Percentiles rank a stretch among this genome's conserved stretches.
Conservation (phyloP, 2,888 invertebrate species). For the Horisme vitalbata region DNA sequence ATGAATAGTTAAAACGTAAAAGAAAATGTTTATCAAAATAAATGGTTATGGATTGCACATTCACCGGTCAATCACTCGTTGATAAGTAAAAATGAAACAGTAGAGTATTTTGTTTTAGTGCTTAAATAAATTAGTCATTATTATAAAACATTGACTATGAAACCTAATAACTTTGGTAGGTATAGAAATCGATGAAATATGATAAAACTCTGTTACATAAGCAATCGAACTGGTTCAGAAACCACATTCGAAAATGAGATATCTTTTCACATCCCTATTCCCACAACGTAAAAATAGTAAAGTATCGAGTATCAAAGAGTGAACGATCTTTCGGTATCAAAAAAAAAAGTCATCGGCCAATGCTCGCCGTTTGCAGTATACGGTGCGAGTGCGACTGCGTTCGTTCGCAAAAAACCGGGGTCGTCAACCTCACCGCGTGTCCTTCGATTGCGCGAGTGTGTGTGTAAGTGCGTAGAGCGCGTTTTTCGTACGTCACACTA, state of each 20-base stretch:
- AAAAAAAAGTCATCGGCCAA: slow-evolving; percentile 66
- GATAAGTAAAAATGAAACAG: slow-evolving; percentile 9
- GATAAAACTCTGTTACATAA: slow-evolving; percentile 29
- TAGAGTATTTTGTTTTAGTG: too few relatives aligned
- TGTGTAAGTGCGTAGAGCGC: slow-evolving; percentile 57
- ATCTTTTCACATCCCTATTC: slow-evolving; percentile 70
- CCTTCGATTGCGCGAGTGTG: slow-evolving; percentile 70
- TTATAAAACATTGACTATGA: slow-evolving; percentile 11
- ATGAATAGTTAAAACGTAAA: slow-evolving; percentile 18
- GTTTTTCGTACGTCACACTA: too few relatives aligned
- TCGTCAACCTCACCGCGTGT: slow-evolving; percentile 75
- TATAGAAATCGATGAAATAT: slow-evolving; percentile 29
- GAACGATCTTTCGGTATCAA: slow-evolving; percentile 56
- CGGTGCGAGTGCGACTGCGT: slow-evolving; percentile 70
- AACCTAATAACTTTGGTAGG: slow-evolving; percentile 3
- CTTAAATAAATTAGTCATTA: slow-evolving; percentile 2
- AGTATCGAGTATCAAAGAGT: slow-evolving; percentile 46
- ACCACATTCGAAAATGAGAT: slow-evolving; percentile 37
- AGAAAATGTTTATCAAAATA: slow-evolving; percentile 27
- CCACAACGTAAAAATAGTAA: slow-evolving; percentile 58
- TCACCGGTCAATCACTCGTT: slow-evolving; percentile 18
- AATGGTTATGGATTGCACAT: slow-evolving; percentile 20
- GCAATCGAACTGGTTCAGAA: slow-evolving; percentile 52
- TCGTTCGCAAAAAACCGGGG: slow-evolving; percentile 75
- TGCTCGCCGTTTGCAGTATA: slow-evolving; percentile 67